Evolutionary conservation across 2,113 vertebrate species (phyloP).

Genomic region (Axis porcinus): DNA sequence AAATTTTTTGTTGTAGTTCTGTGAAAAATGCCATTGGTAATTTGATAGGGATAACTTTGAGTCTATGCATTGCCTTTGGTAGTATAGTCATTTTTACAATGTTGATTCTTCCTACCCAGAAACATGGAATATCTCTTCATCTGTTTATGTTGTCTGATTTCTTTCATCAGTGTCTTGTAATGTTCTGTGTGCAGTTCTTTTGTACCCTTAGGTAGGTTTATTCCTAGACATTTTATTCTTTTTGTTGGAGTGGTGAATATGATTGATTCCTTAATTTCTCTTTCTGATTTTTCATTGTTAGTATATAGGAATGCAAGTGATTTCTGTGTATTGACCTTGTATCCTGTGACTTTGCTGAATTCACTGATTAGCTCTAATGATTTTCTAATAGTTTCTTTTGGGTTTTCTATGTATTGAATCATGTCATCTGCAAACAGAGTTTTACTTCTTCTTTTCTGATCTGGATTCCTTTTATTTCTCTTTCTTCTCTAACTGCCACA

Average conservation of each 20-base stretch:
- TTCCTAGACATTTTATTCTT: neutral
- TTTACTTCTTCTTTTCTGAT: neutral
- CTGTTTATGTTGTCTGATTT: neutral
- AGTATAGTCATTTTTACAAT: neutral
- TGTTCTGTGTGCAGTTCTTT: neutral
- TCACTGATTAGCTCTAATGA: neutral
- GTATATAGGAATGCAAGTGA: neutral
- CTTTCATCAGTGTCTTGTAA: neutral
- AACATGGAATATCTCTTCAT: neutral
- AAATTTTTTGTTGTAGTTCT: neutral
- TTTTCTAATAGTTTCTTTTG: neutral
- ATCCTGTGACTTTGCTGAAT: neutral
- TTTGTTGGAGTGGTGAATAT: neutral
- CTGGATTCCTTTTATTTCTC: neutral
- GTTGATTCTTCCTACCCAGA: neutral
- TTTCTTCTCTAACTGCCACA: neutral
- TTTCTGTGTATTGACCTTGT: neutral
- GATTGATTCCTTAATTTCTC: neutral
- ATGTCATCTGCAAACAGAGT: neutral
- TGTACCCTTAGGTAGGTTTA: neutral
- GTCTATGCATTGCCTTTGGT: neutral
- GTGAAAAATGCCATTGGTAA: neutral
- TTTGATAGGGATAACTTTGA: neutral
- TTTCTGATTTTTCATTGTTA: neutral
- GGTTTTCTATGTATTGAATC: neutral